Base-by-base conservation (phyloP, 2,888 invertebrate species). In the Serrognathus titanus region DNA sequence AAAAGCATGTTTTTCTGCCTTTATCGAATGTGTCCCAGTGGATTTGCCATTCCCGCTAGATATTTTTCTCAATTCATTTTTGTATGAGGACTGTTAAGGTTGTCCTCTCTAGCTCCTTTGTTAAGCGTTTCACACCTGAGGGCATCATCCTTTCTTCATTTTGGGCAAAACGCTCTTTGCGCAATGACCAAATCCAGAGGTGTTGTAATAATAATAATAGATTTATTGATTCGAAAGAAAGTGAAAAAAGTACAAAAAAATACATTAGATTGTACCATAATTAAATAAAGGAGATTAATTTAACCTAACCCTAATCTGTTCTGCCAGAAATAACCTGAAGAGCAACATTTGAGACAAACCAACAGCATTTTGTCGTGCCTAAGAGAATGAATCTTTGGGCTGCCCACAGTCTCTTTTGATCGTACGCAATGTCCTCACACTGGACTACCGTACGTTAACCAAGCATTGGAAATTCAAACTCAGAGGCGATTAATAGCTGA, bases 1-100 rank as follows among this genome's bases (percentile, higher is more conserved):
- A 16, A 41, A 51, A 9, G n/a, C 43, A 16, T 12, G 51, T 51
- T 40, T 8, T 43, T n/a, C 51, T 48, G 4, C 41, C 51, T 5
- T 51, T 51, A 3, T 16, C 43, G 41, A 11, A 38, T 9, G 1
- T 2, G 6, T 8, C 11, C 51, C 51, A 51, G 3, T 35, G 24
- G 3, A 20, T 24, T 24, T 51, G 13, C 51, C 41, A 51, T n/a
- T n/a, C 11, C 46, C n/a, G 11, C 13, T n/a, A 11, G 11, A 4
- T 3, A 12, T 10, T 12, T 2, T 3, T 20, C 13, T 2, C 4
- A 13, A 46, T 20, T 4, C 20, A 4, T 20, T 20, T 20, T 4
- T 20, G 2, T 20, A 20, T 20, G 20, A 20, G 20, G 20, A 20
- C 20, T 20, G 20, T 20, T 4, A 4, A 20, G 20, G 20, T 20